Base-by-base conservation (phyloP, 2,113 vertebrate genomes). In the Pantherophis guttatus region DNA sequence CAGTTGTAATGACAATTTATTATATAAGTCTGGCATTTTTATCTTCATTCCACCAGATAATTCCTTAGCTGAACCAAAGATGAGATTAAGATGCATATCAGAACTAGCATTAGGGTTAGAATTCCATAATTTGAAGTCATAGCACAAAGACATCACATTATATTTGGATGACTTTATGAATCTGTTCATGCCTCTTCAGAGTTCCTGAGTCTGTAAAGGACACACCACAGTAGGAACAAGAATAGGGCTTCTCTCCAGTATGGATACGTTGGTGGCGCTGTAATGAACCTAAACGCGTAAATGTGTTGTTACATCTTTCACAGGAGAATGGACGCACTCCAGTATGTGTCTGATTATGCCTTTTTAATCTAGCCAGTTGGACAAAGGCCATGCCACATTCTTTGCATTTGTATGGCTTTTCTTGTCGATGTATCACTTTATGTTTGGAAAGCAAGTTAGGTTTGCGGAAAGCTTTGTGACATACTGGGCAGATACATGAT, bases 361-460 rank as follows among this genome's bases (percentile, higher is more conserved):
- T 97, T 75, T 95, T 97, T 93, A 97, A 93, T 94, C 97, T 93
- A 44, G 95, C 90, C 89, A 96, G 91, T 55, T 97, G 96, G 92
- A 97, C 90, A 0, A 96, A 97, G 0, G 94, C 95, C 97, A 95
- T 95, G 52, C 95, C 95, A 5, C 96, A 96, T 6, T 97, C 95
- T 90, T 96, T 93, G 85, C 96, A 97, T 62, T 95, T 96, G n/a
- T 94, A 96, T 70, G 95, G 95, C 55, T 95, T 97, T 50, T 96
- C 95, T 11, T 96, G 58, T 3, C 86, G 58, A 48, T 97, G 95
- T 92, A 95, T 95, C 86, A 96, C 95, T 57, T 96, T 97, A 94
- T 96, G 95, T 90, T 97, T 97, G 91, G 95, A 97, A 75, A 96
- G 96, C 92, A 97, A 95, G 58, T 95, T 97, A 29, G 96, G 70